phyloP scores from a whole-genome alignment of 2,113 vertebrate species.

The Miniopterus natalensis region DNA sequence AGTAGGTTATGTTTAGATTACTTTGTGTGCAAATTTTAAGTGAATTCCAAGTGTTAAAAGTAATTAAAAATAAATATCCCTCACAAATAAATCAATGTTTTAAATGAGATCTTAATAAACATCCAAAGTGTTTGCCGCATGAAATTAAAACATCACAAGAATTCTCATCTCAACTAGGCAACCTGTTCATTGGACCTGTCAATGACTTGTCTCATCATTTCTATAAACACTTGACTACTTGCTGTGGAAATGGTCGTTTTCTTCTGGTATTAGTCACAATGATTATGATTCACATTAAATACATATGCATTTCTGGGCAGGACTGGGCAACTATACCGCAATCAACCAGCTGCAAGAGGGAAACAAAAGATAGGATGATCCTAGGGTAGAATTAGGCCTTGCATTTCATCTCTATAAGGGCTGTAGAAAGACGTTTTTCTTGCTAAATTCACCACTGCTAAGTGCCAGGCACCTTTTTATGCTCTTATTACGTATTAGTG shows the following conservation, averaged over 20 bases:
- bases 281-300: conserved; percentile 10
- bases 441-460: background rate
- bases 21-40: background rate
- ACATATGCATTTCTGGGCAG: background rate
- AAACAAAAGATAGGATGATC: background rate
- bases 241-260: background rate
- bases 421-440: background rate
- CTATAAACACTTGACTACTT: background rate
- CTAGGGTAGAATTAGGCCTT: background rate
- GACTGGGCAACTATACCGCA: background rate
- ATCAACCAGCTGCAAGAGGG: background rate
- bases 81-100: conserved; percentile 26
- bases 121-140: background rate
- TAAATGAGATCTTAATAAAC: conserved; percentile 52
- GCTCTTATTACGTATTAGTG: background rate
- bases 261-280: background rate
- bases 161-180: background rate
- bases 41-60: conserved; percentile 21
- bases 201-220: background rate
- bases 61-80: conserved; percentile 19
- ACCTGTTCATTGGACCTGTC: background rate
- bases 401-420: background rate
- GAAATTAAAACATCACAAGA: conserved; percentile 3
- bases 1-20: background rate
- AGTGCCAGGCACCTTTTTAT: background rate